Evolutionary conservation across 2,113 vertebrate genomes (phyloP), one percentile per base, ranked within the genome.

Genomic region (Pitta sordida): DNA sequence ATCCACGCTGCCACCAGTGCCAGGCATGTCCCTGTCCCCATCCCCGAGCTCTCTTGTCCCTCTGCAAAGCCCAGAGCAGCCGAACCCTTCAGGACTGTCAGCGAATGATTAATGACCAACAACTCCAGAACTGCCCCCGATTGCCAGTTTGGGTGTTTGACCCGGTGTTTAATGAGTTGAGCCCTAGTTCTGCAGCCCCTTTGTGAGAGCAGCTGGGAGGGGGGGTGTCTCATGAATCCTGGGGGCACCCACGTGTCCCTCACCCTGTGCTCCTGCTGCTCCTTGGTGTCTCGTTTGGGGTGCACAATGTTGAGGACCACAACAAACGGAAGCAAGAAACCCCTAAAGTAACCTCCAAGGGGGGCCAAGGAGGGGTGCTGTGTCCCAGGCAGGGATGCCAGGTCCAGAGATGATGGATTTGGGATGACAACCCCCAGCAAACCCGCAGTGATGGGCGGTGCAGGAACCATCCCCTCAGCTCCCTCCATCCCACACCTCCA

Each of bases 51-150:
- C 86, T 67, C 44, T 48, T 5, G 10, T 55, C 30, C 48, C 79
- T 77, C 51, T 2, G 2, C 52, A 58, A 73, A 73, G 91, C 91
- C 48, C 22, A 3, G 68, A 86, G 94, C 84, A 85, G 90, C 92
- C 44, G 3, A 92, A 48, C 78, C 91, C 92, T 79, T 56, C 81
- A 46, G 94, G 36, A 9, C 83, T 97, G 93, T 69, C 96, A 92
- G 78, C 2, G 4, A 84, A 32, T 95, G 96, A 97, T 97, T 88
- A 92, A 97, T 27, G 83, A 91, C 89, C 81, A 4, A 71, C 89
- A 94, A 1, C 85, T 62, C 83, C 64, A 23, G 87, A 84, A 77
- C 59, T 67, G 94, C 84, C 90, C n/a, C 91, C 51, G 0, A 30
- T 3, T 32, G 79, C 87, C 39, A 36, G 56, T 76, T 64, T 43